A percentile compares a stretch with the other conserved stretches of the same genome.
Conservation (phyloP, 2,797 vertebrate species). For the Pelochelys cantorii region DNA sequence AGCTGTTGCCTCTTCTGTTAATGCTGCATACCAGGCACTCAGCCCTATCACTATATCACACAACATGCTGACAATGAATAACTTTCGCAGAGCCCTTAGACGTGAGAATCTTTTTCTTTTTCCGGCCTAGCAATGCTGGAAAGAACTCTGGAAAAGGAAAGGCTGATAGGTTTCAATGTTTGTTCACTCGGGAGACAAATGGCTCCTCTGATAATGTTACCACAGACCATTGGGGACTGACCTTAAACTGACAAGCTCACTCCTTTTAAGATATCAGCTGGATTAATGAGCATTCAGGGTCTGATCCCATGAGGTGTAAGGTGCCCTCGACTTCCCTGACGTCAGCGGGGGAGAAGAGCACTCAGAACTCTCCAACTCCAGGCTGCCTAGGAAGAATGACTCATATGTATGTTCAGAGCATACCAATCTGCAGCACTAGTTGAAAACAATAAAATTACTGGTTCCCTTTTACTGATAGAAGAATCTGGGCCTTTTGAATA, state of each 20-base stretch:
- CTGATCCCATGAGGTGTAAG: not conserved
- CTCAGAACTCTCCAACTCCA: rapidly evolving
- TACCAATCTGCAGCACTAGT: not conserved
- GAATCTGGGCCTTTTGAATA: not conserved
- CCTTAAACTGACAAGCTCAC: slow-evolving; percentile 37
- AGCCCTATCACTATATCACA: not conserved
- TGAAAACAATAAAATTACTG: not conserved
- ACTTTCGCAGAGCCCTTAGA: not conserved
- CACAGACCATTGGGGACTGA: slow-evolving; percentile 1
- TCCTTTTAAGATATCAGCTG: slow-evolving; percentile 49
- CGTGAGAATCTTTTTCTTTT: not conserved
- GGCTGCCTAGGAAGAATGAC: slow-evolving; percentile 1
- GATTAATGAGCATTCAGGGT: slow-evolving; percentile 34
- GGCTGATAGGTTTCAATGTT: not conserved
- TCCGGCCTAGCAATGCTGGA: slow-evolving; percentile 15
- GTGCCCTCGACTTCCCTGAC: slow-evolving; percentile 32
- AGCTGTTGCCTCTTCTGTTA: slow-evolving; percentile 10
- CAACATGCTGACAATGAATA: not conserved
- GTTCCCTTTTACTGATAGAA: not conserved
- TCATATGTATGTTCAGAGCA: slow-evolving; percentile 18
- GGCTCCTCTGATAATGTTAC: slow-evolving; percentile 41
- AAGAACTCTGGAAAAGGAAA: slow-evolving; percentile 30
- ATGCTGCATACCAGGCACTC: not conserved
- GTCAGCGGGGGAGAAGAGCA: not conserved
- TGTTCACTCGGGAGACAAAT: slow-evolving; percentile 36